A percentile compares a stretch with the other conserved stretches of the same genome.
These are phyloP conservation scores for Microchirus variegatus DNA, from an alignment of 2,797 vertebrate genomes.

Conservation along the genomic window DNA sequence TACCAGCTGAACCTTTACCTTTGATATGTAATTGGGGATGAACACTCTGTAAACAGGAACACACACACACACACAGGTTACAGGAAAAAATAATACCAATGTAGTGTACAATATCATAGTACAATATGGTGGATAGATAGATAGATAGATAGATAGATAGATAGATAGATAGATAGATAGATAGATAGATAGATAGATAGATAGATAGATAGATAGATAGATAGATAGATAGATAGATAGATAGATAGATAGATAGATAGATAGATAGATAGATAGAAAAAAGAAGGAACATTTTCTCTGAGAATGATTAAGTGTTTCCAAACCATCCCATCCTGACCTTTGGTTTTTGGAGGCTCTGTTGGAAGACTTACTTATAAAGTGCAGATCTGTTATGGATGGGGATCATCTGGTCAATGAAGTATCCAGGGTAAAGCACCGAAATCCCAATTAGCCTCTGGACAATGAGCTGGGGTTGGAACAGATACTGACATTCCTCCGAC, in stretches of 20 bases:
- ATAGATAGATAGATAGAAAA: no score
- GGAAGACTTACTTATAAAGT: constrained; percentile 92
- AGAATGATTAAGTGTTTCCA: no score
- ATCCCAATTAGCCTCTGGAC: constrained; percentile 94
- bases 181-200: no score
- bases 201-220: no score
- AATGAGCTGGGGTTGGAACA: constrained; percentile 98
- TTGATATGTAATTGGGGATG: constrained; percentile 93
- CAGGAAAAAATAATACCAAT: constrained; percentile 6
- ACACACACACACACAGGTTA: constrained; percentile 19
- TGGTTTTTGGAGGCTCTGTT: constrained; percentile 2
- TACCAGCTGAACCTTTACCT: constrained; percentile 89
- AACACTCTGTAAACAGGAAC: constrained; percentile 86
- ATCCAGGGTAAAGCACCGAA: constrained; percentile 91
- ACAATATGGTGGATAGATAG: no score
- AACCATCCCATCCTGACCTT: background rate
- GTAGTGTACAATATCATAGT: no score
- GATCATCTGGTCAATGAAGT: constrained; percentile 91
- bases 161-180: no score
- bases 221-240: no score
- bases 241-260: no score
- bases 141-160: no score
- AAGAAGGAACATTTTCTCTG: no score
- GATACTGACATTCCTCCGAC: constrained; percentile 97
- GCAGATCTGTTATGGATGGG: constrained; percentile 90